Evolutionary conservation across 2,888 invertebrate species (phyloP).

Genomic region (Eilema depressum): DNA sequence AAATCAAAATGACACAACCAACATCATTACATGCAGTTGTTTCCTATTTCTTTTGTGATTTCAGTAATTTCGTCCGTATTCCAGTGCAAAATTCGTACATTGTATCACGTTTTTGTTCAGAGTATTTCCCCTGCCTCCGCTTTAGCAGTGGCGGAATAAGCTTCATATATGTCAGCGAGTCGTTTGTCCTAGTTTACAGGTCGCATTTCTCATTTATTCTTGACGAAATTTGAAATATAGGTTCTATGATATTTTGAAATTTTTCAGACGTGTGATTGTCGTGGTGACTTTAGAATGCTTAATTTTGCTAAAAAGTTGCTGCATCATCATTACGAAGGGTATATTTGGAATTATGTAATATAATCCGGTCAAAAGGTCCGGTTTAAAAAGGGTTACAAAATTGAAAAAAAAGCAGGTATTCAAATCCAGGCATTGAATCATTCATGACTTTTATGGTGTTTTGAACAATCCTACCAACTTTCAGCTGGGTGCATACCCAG

Average conservation of each 20-base stretch:
- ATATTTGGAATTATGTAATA: no score
- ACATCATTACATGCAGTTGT: not conserved
- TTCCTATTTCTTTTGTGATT: not conserved
- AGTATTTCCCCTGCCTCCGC: constrained; percentile 9
- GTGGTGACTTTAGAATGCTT: not conserved
- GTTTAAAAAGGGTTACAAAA: no score
- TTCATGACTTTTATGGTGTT: no score
- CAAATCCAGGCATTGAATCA: no score
- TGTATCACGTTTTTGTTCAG: constrained; percentile 6
- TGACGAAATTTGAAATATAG: not conserved
- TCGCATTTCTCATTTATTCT: not conserved
- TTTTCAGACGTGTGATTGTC: no score
- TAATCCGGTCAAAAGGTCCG: no score
- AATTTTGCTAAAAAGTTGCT: no score
- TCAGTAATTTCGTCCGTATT: not conserved
- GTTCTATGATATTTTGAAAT: no score
- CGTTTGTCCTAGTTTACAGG: not conserved
- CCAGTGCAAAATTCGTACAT: not conserved
- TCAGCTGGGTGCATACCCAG: no score
- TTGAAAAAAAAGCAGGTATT: no score
- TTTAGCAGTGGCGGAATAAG: not conserved
- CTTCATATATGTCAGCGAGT: not conserved
- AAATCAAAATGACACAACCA: not conserved
- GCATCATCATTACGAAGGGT: no score
- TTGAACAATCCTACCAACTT: no score